Evolutionary conservation across 2,888 invertebrate species (phyloP).

Genomic region (Yponomeuta cagnagella): DNA sequence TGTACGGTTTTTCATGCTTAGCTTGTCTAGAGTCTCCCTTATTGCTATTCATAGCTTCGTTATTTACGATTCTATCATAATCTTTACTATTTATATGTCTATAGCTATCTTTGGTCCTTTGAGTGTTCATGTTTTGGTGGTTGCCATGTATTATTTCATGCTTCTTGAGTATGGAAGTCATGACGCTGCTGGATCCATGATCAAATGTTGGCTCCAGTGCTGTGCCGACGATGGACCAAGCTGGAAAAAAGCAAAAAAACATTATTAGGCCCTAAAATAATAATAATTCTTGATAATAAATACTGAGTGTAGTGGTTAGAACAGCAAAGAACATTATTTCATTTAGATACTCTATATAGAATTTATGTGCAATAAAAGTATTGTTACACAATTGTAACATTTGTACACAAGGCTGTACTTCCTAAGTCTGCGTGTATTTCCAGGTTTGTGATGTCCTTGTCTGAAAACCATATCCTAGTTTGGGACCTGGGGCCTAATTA

Average conservation of each 20-base stretch:
- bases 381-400: too few relatives aligned
- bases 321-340: too few relatives aligned
- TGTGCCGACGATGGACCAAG: slow-evolving; percentile 45
- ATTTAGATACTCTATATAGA: too few relatives aligned
- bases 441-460: too few relatives aligned
- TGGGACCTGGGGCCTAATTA: too few relatives aligned
- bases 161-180: slow-evolving; percentile 26
- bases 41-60: neutral
- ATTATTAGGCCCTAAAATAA: neutral
- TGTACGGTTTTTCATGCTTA: neutral
- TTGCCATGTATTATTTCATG: slow-evolving; percentile 18
- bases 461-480: too few relatives aligned
- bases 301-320: too few relatives aligned
- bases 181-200: slow-evolving; percentile 33
- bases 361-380: too few relatives aligned
- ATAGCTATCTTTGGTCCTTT: slow-evolving; percentile 29
- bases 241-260: slow-evolving; percentile 45
- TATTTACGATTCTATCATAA: neutral
- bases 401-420: too few relatives aligned
- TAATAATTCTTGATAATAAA: neutral
- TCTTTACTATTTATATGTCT: neutral
- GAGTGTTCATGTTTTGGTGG: slow-evolving; percentile 20
- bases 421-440: too few relatives aligned
- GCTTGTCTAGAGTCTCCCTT: slow-evolving; percentile 38
- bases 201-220: slow-evolving; percentile 46